Conservation (phyloP, 92 coral and sea anemone species). For the Siderastrea radians region DNA sequence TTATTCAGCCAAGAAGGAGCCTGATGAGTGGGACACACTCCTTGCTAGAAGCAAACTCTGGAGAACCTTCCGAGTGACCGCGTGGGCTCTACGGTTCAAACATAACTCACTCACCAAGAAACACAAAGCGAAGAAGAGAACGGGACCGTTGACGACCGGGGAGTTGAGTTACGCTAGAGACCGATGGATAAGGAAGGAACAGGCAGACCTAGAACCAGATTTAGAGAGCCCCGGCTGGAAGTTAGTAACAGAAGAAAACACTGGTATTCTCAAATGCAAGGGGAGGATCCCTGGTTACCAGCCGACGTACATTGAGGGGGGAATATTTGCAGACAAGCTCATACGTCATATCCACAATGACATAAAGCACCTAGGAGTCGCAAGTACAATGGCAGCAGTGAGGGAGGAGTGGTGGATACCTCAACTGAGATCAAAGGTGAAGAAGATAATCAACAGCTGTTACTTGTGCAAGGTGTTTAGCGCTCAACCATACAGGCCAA, state of each 20-base stretch:
- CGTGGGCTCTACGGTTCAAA: slow-evolving; percentile 65
- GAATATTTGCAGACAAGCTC: slow-evolving; percentile 73
- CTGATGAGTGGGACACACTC: slow-evolving; percentile 58
- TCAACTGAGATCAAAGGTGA: slow-evolving; percentile 43
- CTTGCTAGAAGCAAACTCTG: slow-evolving; percentile 44
- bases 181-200: no score
- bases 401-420: slow-evolving; percentile 72
- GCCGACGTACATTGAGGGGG: slow-evolving; percentile 62
- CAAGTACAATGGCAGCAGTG: slow-evolving; percentile 66
- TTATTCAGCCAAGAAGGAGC: slow-evolving; percentile 20
- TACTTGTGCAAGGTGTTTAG: slow-evolving; percentile 40
- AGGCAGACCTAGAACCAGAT: no score
- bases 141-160: not conserved
- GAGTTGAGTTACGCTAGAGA: not conserved
- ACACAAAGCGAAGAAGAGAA: slow-evolving; percentile 30
- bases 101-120: slow-evolving; percentile 8
- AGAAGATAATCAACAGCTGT: slow-evolving; percentile 38
- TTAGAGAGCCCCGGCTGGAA: slow-evolving; percentile 69
- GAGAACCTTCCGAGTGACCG: slow-evolving; percentile 57
- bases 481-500: no score
- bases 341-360: slow-evolving; percentile 59
- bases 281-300: slow-evolving; percentile 49
- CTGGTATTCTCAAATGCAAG: slow-evolving; percentile 52
- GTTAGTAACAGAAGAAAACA: slow-evolving; percentile 54
- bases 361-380: slow-evolving; percentile 52